Percentiles rank a stretch among this genome's conserved stretches.
These are phyloP conservation scores for Clytia hemisphaerica DNA, from an alignment of 30 jellyfish, hydroid and myxozoan species.

Conservation along the genomic window DNA sequence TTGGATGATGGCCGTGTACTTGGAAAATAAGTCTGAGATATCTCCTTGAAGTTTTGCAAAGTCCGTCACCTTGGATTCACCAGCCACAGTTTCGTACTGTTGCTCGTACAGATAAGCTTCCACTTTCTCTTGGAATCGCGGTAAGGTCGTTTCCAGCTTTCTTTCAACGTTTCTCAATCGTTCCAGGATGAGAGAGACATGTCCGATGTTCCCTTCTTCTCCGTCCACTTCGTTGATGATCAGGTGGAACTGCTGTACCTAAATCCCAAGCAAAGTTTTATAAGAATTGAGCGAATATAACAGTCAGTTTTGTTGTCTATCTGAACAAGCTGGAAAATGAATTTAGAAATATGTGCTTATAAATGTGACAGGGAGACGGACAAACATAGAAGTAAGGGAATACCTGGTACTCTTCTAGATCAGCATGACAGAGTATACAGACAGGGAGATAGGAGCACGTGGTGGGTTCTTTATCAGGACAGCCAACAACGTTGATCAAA, in stretches of 20 bases:
- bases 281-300: neutral
- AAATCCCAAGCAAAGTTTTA: neutral
- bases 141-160: constrained; percentile 30
- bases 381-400: neutral
- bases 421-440: constrained; percentile 69
- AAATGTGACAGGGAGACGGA: too few species aligned
- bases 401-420: constrained; percentile 73
- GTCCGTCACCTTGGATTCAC: constrained; percentile 27
- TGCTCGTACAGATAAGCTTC: constrained; percentile 46
- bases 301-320: neutral
- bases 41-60: constrained; percentile 82
- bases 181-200: constrained; percentile 20
- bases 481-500: constrained; percentile 74
- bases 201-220: neutral
- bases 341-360: neutral
- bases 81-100: constrained; percentile 36
- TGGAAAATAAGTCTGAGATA: constrained; percentile 53
- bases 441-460: constrained; percentile 57
- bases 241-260: constrained; percentile 35
- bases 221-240: neutral
- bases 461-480: constrained; percentile 87
- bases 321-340: neutral
- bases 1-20: constrained; percentile 30
- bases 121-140: constrained; percentile 72
- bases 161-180: constrained; percentile 20